Base-by-base conservation (phyloP, 2,113 vertebrate species). In the Erythrolamprus reginae region DNA sequence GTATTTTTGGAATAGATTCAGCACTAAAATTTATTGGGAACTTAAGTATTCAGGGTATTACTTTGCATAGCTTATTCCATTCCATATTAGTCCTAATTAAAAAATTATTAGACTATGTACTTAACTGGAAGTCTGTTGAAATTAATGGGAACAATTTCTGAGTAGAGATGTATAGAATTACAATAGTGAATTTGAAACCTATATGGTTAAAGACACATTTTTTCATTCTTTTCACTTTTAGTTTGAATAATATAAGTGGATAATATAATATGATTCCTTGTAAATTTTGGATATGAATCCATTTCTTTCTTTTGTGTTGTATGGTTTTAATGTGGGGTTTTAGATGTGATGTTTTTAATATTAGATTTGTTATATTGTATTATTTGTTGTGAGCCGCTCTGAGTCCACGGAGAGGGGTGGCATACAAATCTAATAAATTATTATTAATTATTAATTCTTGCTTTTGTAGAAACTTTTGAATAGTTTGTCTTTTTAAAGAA, bases 1-100 rank as follows among this genome's bases (percentile, higher is more conserved):
- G 88, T 95, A n/a, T n/a, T 51, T 45, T 5, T 58, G 77, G 87
- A 93, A 88, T 88, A 91, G 48, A 2, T 92, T 93, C 92, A 53
- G 82, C 38, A 1, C 12, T 28, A 82, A 58, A 85, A 58, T 88
- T 90, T 90, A 45, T 92, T 77, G 45, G 89, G 91, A 90, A 10
- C 89, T 93, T 90, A 90, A 42, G 8, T 87, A 17, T 88, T 28
- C 26, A 56, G 65, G 23, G 33, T 23, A 28, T 23, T 84, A 82
- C 38, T 56, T 58, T 83, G 24, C 8, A 52, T 24, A 70, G 8
- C 12, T 83, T 47, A 47, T 23, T 26, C 86, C 10, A 56, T 24
- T 55, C 86, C 33, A 45, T 77, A 42, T 77, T 77, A 77, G 19
- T 77, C 70, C 33, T 77, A 77, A 38, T 77, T 77, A 77, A 77